Percentiles rank a stretch among this genome's conserved stretches.
Evolutionary conservation across 1,140 invertebrate genomes (phyloP).

Genomic region (Ceratina japonica): DNA sequence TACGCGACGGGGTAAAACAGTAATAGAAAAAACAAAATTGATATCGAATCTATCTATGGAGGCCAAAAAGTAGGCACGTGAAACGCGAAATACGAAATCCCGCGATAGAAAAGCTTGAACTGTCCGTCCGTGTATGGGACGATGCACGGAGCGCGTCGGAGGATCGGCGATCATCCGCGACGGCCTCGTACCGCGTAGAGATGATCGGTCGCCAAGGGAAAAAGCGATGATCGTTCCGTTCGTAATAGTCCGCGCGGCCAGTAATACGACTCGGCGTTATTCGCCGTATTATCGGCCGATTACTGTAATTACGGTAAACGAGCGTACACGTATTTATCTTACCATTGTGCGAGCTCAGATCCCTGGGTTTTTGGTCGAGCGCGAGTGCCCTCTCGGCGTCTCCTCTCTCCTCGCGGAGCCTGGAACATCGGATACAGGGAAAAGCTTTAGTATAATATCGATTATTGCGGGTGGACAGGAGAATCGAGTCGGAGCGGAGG

Average conservation of each 20-base stretch:
- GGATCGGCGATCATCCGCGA: not conserved
- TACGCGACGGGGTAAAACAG: too few species aligned
- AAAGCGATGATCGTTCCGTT: not conserved
- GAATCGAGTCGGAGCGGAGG: constrained; percentile 63
- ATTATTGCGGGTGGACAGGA: constrained; percentile 58
- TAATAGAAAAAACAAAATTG: too few species aligned
- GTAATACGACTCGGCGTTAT: constrained; percentile 36
- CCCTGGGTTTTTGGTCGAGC: constrained; percentile 89
- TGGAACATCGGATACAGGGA: constrained; percentile 80
- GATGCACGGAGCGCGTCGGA: not conserved
- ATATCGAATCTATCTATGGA: too few species aligned
- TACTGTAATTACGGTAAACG: constrained; percentile 50
- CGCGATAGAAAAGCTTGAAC: too few species aligned
- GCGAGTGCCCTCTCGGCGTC: constrained; percentile 88
- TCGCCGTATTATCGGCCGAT: constrained; percentile 42
- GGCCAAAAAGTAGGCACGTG: too few species aligned
- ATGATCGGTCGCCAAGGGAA: not conserved
- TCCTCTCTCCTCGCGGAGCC: constrained; percentile 90
- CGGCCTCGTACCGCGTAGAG: constrained; percentile 8
- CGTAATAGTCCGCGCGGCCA: constrained; percentile 20
- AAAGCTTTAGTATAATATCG: constrained; percentile 58
- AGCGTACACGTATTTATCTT: constrained; percentile 71
- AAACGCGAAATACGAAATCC: too few species aligned
- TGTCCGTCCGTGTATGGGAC: too few species aligned
- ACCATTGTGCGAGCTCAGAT: constrained; percentile 92